phyloP scores from a whole-genome alignment of 2,888 invertebrate species.

The Ennomos quercinarius region DNA sequence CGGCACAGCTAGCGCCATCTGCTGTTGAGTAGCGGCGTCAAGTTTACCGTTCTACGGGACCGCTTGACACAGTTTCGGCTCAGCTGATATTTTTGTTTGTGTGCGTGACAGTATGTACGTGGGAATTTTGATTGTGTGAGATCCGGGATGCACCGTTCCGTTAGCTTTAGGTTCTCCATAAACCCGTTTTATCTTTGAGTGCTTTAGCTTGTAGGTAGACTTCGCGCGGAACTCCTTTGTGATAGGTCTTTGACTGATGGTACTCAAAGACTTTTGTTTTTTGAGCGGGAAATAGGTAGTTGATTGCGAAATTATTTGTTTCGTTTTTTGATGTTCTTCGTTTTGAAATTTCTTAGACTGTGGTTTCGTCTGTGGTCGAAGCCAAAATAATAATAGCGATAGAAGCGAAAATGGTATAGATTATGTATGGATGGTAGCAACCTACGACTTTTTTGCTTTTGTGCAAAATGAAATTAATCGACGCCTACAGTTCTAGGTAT shows the following conservation, averaged over 20 bases:
- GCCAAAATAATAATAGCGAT: no score
- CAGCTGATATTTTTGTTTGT: conserved; percentile 69
- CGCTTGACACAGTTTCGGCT: conserved; percentile 78
- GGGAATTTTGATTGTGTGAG: conserved; percentile 56
- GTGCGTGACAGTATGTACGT: conserved; percentile 54
- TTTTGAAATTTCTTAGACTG: no score
- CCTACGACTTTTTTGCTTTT: no score
- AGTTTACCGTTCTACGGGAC: conserved; percentile 68
- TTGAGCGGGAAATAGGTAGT: conserved; percentile 3
- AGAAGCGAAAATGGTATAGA: no score
- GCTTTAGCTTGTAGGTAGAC: conserved; percentile 23
- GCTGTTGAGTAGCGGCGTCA: conserved; percentile 62
- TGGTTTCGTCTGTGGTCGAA: no score
- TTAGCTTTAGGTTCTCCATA: conserved; percentile 25
- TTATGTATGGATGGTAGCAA: no score
- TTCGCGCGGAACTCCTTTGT: conserved; percentile 42
- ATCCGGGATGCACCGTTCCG: conserved; percentile 72
- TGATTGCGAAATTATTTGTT: conserved; percentile 1
- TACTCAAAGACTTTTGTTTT: conserved; percentile 6
- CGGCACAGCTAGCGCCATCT: conserved; percentile 65
- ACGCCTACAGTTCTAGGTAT: no score
- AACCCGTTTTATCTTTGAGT: conserved; percentile 26
- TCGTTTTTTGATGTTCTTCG: conserved; percentile 6
- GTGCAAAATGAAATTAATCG: no score
- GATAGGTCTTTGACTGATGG: conserved; percentile 45